These are phyloP conservation scores for Cyphomyrmex costatus DNA, from an alignment of 1,140 invertebrate species.

Conservation along the genomic window DNA sequence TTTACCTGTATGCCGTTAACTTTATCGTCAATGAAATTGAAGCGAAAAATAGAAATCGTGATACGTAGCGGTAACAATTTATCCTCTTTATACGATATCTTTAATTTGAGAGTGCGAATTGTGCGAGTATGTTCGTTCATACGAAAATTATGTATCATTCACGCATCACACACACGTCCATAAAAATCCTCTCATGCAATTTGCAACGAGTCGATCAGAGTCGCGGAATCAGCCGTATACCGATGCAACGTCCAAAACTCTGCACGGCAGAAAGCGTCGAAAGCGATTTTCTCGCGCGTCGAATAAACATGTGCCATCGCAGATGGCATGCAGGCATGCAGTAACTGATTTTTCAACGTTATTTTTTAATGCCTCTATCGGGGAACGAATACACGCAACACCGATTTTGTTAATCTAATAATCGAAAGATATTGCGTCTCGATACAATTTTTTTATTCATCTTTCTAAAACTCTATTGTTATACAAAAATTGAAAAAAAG, in stretches of 20 bases:
- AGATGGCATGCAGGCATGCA: neutral
- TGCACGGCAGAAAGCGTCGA: constrained; percentile 5
- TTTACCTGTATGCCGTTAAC: neutral
- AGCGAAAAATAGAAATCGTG: neutral
- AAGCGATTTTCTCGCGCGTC: constrained; percentile 20
- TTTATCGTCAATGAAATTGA: neutral
- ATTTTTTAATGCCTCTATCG: constrained; percentile 6
- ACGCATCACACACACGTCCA: neutral
- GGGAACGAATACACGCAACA: neutral
- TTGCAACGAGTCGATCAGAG: neutral
- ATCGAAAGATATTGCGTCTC: constrained; percentile 20
- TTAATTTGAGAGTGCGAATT: neutral
- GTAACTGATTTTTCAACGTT: constrained; percentile 13
- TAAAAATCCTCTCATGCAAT: constrained; percentile 26
- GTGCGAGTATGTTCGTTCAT: neutral
- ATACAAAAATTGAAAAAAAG: constrained; percentile 4
- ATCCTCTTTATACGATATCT: neutral
- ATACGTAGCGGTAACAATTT: neutral
- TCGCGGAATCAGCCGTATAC: neutral
- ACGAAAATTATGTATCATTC: neutral
- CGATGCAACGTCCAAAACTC: neutral
- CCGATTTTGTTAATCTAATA: constrained; percentile 33
- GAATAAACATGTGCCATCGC: constrained; percentile 2
- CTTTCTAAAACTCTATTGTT: constrained; percentile 38
- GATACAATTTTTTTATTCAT: constrained; percentile 19